These are phyloP conservation scores for Leucophenga varia DNA, from an alignment of 1,140 invertebrate genomes.

Conservation along the genomic window DNA sequence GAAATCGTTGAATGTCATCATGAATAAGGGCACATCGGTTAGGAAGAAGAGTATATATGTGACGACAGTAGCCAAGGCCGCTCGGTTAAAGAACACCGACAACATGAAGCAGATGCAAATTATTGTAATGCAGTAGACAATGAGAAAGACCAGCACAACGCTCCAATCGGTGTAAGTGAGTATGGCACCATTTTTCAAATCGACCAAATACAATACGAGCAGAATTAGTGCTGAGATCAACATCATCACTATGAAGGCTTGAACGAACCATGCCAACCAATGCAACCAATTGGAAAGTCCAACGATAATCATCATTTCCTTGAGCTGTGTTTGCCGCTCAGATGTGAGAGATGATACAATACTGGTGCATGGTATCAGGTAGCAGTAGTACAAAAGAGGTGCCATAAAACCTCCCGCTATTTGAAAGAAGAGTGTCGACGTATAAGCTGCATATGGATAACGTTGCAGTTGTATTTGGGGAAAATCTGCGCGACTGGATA, in stretches of 20 bases:
- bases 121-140: conserved; percentile 57
- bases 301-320: conserved; percentile 84
- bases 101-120: conserved; percentile 63
- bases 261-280: conserved; percentile 78
- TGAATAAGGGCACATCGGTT: conserved; percentile 68
- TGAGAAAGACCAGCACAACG: conserved; percentile 58
- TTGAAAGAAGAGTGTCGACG: conserved; percentile 69
- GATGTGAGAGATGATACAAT: conserved; percentile 64
- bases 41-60: conserved; percentile 68
- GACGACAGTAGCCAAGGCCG: conserved; percentile 58
- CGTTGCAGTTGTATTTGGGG: conserved; percentile 37
- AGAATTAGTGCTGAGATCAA: conserved; percentile 62
- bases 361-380: conserved; percentile 74
- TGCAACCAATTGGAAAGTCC: conserved; percentile 76
- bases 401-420: conserved; percentile 70
- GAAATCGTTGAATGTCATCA: too few relatives aligned
- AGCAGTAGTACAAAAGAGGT: conserved; percentile 72
- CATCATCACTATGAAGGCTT: conserved; percentile 68
- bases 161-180: conserved; percentile 37
- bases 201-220: conserved; percentile 56
- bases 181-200: conserved; percentile 23
- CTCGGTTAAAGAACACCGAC: conserved; percentile 64
- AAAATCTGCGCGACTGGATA: not conserved
- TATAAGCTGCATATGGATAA: conserved; percentile 73
- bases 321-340: conserved; percentile 64